A percentile compares a stretch with the other conserved stretches of the same genome.
These are phyloP conservation scores for Odontesthes bonariensis DNA, from an alignment of 2,113 vertebrate species.

Conservation along the genomic window DNA sequence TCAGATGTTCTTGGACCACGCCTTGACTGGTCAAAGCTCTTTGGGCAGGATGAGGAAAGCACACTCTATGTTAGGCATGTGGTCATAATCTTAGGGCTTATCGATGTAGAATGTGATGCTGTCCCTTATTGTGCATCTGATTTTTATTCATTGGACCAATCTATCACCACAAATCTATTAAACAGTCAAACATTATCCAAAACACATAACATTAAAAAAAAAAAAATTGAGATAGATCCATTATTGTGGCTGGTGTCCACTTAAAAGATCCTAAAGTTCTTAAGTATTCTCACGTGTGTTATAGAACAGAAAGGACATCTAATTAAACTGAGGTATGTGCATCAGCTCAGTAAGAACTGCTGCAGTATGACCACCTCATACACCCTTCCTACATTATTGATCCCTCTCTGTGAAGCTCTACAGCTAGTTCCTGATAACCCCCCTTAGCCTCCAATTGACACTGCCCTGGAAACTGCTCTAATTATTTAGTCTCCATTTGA, in stretches of 20 bases:
- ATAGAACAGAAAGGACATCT: not conserved
- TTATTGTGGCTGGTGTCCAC: not conserved
- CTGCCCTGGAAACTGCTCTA: conserved; percentile 34
- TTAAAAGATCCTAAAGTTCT: not conserved
- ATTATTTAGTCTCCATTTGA: conserved; percentile 67
- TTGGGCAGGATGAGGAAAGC: too few species aligned
- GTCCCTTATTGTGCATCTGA: too few species aligned
- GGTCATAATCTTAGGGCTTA: too few species aligned
- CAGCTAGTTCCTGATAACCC: conserved; percentile 39
- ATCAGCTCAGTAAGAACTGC: conserved; percentile 6
- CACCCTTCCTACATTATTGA: conserved; percentile 49
- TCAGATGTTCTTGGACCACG: too few species aligned
- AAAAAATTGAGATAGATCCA: too few species aligned
- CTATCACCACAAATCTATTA: too few species aligned
- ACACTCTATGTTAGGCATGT: too few species aligned
- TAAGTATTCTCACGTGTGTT: not conserved
- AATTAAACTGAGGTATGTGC: conserved; percentile 22
- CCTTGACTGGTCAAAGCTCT: too few species aligned
- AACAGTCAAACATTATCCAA: too few species aligned
- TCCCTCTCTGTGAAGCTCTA: conserved; percentile 31
- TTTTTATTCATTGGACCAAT: too few species aligned
- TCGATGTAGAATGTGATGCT: too few species aligned
- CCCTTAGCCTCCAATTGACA: conserved; percentile 43
- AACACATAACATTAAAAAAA: too few species aligned
- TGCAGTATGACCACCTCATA: conserved; percentile 13